These are phyloP conservation scores for Steinernema feltiae DNA, from an alignment of 1,140 invertebrate species.

Conservation along the genomic window DNA sequence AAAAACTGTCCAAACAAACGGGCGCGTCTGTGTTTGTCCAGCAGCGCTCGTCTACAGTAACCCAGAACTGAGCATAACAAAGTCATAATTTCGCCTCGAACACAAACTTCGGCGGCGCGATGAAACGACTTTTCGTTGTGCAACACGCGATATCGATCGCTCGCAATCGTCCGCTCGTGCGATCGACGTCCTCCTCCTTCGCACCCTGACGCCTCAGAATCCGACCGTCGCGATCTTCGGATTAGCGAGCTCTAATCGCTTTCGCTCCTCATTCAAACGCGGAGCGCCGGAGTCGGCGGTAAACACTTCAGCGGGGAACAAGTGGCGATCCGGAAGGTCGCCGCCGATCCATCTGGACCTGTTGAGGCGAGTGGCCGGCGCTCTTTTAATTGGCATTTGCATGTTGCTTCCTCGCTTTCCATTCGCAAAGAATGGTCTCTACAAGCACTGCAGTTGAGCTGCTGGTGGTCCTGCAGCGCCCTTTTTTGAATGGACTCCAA, in stretches of 20 bases:
- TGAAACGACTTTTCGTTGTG: not conserved
- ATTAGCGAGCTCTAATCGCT: conserved; percentile 8
- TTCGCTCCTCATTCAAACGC: conserved; percentile 10
- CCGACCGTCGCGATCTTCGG: not conserved
- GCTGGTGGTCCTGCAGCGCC: no score
- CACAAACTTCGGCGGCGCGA: not conserved
- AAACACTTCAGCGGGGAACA: conserved; percentile 1
- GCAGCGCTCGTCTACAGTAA: not conserved
- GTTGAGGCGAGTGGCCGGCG: not conserved
- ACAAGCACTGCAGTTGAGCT: no score
- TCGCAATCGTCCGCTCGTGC: no score
- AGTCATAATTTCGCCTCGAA: conserved; percentile 1
- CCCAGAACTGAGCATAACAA: not conserved
- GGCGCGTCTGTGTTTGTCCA: not conserved
- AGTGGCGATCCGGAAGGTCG: conserved; percentile 9
- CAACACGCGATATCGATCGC: not conserved
- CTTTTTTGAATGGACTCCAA: not conserved
- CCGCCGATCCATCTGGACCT: conserved; percentile 5
- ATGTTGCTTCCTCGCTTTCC: not conserved
- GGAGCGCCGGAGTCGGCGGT: not conserved
- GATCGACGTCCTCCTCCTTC: no score
- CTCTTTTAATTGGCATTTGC: conserved; percentile 12
- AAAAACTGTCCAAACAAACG: not conserved
- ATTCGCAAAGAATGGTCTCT: no score
- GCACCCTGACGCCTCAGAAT: not conserved